Conservation (phyloP, 2,113 vertebrate species). For the Hassar affinis region DNA sequence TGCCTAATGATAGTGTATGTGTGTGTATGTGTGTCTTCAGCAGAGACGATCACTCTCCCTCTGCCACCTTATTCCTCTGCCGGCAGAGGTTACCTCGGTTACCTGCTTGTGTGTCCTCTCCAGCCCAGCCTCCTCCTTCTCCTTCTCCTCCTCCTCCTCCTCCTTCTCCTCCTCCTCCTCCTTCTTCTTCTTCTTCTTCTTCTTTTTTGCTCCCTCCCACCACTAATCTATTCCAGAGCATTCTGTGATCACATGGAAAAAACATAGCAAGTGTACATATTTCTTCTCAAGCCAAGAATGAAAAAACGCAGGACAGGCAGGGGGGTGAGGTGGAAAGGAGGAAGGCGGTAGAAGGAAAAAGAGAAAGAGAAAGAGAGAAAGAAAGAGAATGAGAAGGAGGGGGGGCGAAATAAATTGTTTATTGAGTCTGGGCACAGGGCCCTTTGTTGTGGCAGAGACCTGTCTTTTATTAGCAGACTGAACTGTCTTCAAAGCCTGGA, state of each 20-base stretch:
- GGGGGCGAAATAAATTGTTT: conserved; percentile 76
- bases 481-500: conserved; percentile 81
- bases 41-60: conserved; percentile 8
- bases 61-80: conserved; percentile 19
- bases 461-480: conserved; percentile 81
- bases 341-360: conserved; percentile 8
- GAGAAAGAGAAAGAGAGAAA: conserved; percentile 48
- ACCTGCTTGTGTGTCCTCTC: conserved; percentile 59
- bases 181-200: conserved; percentile 28
- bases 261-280: conserved; percentile 81
- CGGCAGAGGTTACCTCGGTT: conserved; percentile 62
- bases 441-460: conserved; percentile 81
- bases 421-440: conserved; percentile 76
- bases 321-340: conserved; percentile 10
- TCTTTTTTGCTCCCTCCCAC: conserved; percentile 56
- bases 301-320: conserved; percentile 59
- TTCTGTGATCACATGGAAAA: conserved; percentile 78
- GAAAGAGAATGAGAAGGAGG: conserved; percentile 39
- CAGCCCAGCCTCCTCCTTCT: conserved; percentile 37
- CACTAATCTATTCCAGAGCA: conserved; percentile 80
- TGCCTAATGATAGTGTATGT: not conserved
- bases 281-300: conserved; percentile 71
- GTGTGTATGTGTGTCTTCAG: conserved; percentile 7
- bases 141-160: conserved; percentile 29
- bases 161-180: conserved; percentile 49